These are phyloP conservation scores for Harpegnathos saltator DNA, from an alignment of 1,140 invertebrate species.

Conservation along the genomic window DNA sequence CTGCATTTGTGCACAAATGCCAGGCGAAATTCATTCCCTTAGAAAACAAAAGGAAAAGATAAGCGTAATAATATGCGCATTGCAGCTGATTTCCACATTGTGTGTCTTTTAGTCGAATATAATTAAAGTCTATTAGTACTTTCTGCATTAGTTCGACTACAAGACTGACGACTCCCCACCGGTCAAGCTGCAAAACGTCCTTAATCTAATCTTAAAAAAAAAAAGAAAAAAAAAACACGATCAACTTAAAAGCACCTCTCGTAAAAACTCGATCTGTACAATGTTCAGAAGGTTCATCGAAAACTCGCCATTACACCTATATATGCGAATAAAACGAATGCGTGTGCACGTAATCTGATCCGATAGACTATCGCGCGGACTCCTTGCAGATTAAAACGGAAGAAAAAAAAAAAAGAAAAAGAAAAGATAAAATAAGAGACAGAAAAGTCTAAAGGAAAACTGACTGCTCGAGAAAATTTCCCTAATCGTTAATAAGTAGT, in stretches of 20 bases:
- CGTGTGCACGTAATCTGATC: constrained; percentile 2
- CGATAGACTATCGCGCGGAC: constrained; percentile 44
- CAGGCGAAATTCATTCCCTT: constrained; percentile 43
- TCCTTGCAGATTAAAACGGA: constrained; percentile 54
- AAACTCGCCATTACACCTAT: constrained; percentile 22
- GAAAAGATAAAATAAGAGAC: constrained; percentile 55
- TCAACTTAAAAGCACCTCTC: constrained; percentile 81
- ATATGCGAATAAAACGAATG: constrained; percentile 49
- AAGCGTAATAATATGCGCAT: constrained; percentile 77
- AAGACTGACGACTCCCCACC: background rate
- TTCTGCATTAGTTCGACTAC: constrained; percentile 18
- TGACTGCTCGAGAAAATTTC: constrained; percentile 71
- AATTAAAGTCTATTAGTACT: background rate
- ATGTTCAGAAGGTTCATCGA: constrained; percentile 55
- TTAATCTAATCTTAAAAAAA: constrained; percentile 74
- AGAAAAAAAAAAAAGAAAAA: constrained; percentile 54
- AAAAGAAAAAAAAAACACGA: constrained; percentile 75
- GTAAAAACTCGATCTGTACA: constrained; percentile 69
- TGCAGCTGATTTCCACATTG: constrained; percentile 50
- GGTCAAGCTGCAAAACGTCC: constrained; percentile 56
- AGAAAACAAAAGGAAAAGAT: constrained; percentile 64
- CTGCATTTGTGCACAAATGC: constrained; percentile 58
- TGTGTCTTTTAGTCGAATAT: constrained; percentile 21
- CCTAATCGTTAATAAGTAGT: constrained; percentile 68
- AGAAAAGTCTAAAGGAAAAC: constrained; percentile 63